Percentiles rank a stretch among this genome's conserved stretches.
phyloP scores from a whole-genome alignment of 1,140 invertebrate genomes.

The Drosophila insularis region DNA sequence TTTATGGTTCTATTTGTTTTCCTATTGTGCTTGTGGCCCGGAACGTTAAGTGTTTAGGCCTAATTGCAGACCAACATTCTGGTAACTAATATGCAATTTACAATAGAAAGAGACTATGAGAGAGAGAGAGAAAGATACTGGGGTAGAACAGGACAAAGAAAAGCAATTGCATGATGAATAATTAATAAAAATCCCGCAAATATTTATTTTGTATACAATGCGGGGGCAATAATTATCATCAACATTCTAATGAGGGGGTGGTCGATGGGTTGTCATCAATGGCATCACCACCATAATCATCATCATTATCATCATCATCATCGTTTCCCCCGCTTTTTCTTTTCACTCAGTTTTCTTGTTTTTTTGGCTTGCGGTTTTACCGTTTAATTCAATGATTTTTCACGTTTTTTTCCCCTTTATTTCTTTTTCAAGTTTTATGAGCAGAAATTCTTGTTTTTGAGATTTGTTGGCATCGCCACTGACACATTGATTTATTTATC shows the following conservation, averaged over 20 bases:
- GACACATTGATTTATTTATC: constrained; percentile 17
- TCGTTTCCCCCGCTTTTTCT: neutral
- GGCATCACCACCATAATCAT: neutral
- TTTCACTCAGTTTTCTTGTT: neutral
- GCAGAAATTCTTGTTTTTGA: constrained; percentile 21
- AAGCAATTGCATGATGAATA: constrained; percentile 29
- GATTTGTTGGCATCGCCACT: constrained; percentile 29
- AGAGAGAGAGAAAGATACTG: neutral
- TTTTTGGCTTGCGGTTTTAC: constrained; percentile 21
- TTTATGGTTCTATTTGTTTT: neutral
- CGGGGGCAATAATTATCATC: constrained; percentile 29
- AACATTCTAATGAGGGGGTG: neutral
- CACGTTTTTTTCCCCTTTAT: constrained; percentile 14
- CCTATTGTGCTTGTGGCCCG: neutral
- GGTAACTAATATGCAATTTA: constrained; percentile 24
- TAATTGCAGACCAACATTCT: constrained; percentile 39
- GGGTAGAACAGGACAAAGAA: neutral
- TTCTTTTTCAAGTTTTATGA: constrained; percentile 43
- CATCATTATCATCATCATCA: neutral
- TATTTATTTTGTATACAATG: constrained; percentile 42
- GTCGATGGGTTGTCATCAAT: constrained; percentile 11
- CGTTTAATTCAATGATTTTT: constrained; percentile 28
- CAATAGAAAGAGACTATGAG: neutral
- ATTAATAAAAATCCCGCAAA: constrained; percentile 44
- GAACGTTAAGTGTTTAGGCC: constrained; percentile 11